Conservation (phyloP, 2,888 invertebrate genomes). For the Megalurothrips usitatus region DNA sequence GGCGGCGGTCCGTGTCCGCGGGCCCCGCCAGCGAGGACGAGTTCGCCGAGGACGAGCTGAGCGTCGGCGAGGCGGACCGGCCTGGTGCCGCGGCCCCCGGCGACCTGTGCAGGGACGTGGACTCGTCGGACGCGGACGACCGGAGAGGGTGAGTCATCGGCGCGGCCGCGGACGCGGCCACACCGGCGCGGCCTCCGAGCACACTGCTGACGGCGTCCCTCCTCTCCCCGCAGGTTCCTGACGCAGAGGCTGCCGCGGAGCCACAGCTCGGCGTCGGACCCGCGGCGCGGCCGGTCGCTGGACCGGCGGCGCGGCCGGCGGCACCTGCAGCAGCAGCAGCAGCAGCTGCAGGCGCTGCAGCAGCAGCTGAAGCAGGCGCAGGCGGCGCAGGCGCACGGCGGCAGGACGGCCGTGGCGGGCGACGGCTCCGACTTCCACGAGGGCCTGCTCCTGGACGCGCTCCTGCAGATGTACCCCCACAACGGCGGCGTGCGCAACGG, state of each 20-base stretch:
- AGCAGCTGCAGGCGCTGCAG: constrained; percentile 18
- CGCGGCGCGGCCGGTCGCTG: constrained; percentile 27
- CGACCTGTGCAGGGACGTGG: constrained; percentile 41
- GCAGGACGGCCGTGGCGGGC: constrained; percentile 28
- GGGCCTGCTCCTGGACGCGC: constrained; percentile 70
- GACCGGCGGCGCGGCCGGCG: constrained; percentile 29
- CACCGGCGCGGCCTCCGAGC: too few species aligned
- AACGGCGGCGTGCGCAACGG: constrained; percentile 55
- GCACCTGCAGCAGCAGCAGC: constrained; percentile 27
- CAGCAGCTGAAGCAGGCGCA: neutral
- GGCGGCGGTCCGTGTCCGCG: constrained; percentile 28
- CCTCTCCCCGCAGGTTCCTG: constrained; percentile 1
- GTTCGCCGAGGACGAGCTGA: constrained; percentile 77
- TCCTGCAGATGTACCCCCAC: constrained; percentile 65
- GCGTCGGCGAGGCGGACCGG: constrained; percentile 45
- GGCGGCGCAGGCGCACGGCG: neutral
- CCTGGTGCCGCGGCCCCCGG: constrained; percentile 37
- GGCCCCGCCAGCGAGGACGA: constrained; percentile 75
- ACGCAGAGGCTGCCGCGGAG: constrained; percentile 12
- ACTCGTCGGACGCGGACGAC: constrained; percentile 41
- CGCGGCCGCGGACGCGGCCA: too few species aligned
- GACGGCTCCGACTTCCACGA: constrained; percentile 68
- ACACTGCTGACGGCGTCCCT: too few species aligned
- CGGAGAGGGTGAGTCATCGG: constrained; percentile 21
- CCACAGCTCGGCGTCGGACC: constrained; percentile 32